Base-by-base conservation (phyloP, 2,797 vertebrate genomes). In the Hoplostethus atlanticus region DNA sequence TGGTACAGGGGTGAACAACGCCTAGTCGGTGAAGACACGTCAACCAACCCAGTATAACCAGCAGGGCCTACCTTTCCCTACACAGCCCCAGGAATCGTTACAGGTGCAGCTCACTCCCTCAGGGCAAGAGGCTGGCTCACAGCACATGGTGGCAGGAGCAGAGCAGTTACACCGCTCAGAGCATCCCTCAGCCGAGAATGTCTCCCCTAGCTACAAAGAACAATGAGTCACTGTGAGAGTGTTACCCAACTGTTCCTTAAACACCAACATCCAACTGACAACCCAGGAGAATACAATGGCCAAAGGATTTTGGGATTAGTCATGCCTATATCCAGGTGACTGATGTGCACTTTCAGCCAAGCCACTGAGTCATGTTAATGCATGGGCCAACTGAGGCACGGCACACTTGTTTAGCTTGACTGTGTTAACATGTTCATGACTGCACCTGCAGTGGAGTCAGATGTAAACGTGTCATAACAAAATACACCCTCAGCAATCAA, bases 31-130 rank as follows among this genome's bases (percentile, higher is more conserved):
- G 38, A 73, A 40, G 54, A 75, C 64, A 64, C 59, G 71, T 79
- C 73, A 68, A 36, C 64, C 17, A 77, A 87, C 74, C 88, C 71
- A 80, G 88, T 64, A 84, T 57, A 94, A 90, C 90, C 86, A 87
- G 91, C 84, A 72, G 31, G 51, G 61, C 81, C 62, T 79, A 86
- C 81, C 71, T 87, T 73, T 84, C 58, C 67, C 68, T 77, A 85
- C 56, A 77, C 79, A 92, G 83, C 84, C 85, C 62, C 79, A 85
- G 68, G 89, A 87, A 52, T 77, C 47, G 63, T 90, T 91, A 55
- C 85, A 76, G 85, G 85, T 80, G 87, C 75, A 91, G 80, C 68
- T 72, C 31, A 80, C 25, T 55, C 86, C 89, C 86, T 88, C 17
- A 0, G 78, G 89, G 87, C 76, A 87, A 44, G 68, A 85, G 53